phyloP scores from a whole-genome alignment of 2,113 vertebrate species.

The Osmerus mordax region DNA sequence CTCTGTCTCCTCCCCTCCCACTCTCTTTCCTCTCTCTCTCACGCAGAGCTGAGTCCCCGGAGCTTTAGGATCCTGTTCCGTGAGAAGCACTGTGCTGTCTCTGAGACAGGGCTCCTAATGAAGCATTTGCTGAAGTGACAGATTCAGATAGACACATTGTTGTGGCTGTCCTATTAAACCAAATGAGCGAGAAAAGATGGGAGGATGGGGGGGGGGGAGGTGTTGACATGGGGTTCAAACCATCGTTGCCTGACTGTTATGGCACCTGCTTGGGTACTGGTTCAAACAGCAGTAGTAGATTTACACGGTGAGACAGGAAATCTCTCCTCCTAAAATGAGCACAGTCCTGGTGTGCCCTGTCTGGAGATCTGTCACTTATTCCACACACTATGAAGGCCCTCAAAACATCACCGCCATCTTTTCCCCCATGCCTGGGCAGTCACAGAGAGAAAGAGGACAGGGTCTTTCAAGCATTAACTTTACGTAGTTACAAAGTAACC shows the following conservation, averaged over 20 bases:
- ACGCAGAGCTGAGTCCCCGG: constrained; percentile 18
- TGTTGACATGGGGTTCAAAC: constrained; percentile 1
- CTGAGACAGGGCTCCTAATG: constrained; percentile 49
- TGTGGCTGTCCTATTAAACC: constrained; percentile 37
- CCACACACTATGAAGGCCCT: constrained; percentile 33
- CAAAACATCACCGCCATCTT: constrained; percentile 11
- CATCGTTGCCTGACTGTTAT: no score
- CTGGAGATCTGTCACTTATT: constrained; percentile 2
- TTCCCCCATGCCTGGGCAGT: constrained; percentile 45
- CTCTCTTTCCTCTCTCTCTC: neutral
- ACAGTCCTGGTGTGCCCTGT: neutral
- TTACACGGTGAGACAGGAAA: no score
- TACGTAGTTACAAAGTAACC: constrained; percentile 66
- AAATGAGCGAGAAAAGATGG: constrained; percentile 41
- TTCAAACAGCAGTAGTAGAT: no score
- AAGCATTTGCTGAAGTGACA: constrained; percentile 61
- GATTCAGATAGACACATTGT: constrained; percentile 31
- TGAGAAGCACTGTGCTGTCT: constrained; percentile 33
- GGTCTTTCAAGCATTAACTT: constrained; percentile 69
- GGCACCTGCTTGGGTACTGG: no score
- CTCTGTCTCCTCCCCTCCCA: neutral
- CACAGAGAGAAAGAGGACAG: constrained; percentile 41
- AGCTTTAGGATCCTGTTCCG: constrained; percentile 9
- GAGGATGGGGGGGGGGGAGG: constrained; percentile 23
- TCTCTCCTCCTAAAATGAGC: no score